Base-by-base conservation (phyloP, 2,888 invertebrate genomes). In the Cosmia trapezina region DNA sequence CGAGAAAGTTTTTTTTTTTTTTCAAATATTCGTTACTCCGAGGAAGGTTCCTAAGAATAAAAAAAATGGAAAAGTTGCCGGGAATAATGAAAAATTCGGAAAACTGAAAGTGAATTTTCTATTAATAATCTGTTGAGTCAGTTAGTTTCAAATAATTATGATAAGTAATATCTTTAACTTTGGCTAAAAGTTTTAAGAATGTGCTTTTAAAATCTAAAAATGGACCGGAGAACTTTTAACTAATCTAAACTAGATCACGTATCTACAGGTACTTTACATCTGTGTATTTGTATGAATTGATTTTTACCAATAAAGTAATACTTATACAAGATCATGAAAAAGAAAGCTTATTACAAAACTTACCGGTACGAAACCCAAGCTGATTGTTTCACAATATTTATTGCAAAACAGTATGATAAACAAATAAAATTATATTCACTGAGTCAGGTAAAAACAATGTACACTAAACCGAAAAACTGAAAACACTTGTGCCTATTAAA, bases 351-450 rank as follows among this genome's bases (percentile, higher is more conserved):
- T 54, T n/a, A 28, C 45, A 57, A 72, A 70, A 78, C 83, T 81
- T 70, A 83, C 83, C 84, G 54, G 67, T 51, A 78, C 3, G 5
- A 66, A 72, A 76, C 56, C 22, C 17, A 54, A 71, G 17, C 41
- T 1, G 70, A 51, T 54, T 45, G 59, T 70, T 78, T 68, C 73
- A 81, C 76, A 81, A 75, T 68, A 73, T 51, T 66, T 59, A 53
- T 66, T 66, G 43, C 11, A 47, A 68, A 73, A 62, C 45, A 14
- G 33, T 57, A 37, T 65, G 0, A 28, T 19, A 49, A 4, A 47
- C 51, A 49, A 59, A 60, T 49, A 43, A 62, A 54, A 62, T 54
- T 60, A n/a, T 56, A 59, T 63, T 43, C 81, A 81, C 83, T 69
- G 59, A 41, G 11, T 61, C 41, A 47, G 45, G 19, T 61, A 56